Percentiles rank a stretch among this genome's conserved stretches.
Conservation (phyloP, 2,113 vertebrate species). For the Dicentrarchus labrax region DNA sequence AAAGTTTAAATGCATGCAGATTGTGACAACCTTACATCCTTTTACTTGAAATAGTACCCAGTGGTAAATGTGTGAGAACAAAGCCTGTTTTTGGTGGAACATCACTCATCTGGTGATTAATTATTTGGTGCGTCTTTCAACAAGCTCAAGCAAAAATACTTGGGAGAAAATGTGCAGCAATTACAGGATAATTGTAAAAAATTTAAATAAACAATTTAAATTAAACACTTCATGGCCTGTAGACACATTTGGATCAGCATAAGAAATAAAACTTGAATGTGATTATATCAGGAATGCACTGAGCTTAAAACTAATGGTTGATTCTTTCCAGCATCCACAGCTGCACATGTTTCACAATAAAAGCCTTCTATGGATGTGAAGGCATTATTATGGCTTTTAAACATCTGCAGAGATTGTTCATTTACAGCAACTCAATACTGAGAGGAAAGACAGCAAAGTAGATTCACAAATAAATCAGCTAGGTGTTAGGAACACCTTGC, state of each 20-base stretch:
- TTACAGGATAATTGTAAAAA: not conserved
- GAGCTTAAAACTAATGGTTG: not conserved
- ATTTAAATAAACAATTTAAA: slow-evolving; percentile 8
- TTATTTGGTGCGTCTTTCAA: slow-evolving; percentile 16
- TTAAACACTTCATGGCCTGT: not conserved
- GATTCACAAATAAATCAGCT: not conserved
- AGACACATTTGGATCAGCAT: not conserved
- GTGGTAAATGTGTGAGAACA: no score
- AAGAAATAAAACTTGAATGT: slow-evolving; percentile 5
- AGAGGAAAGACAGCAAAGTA: not conserved
- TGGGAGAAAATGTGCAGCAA: not conserved
- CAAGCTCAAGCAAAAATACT: not conserved
- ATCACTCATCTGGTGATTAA: slow-evolving; percentile 4
- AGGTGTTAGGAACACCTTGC: not conserved
- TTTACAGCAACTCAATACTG: not conserved
- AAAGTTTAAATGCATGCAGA: no score
- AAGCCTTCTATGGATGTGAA: not conserved
- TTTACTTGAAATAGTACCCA: not conserved
- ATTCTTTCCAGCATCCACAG: slow-evolving; percentile 9
- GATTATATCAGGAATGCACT: not conserved
- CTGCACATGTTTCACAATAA: slow-evolving; percentile 6
- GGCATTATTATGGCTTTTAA: slow-evolving; percentile 7
- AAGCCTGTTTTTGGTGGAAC: not conserved
- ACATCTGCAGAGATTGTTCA: not conserved
- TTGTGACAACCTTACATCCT: no score